A percentile compares a stretch with the other conserved stretches of the same genome.
Conservation (phyloP, 2,113 vertebrate genomes). For the Gymnorhina tibicen region DNA sequence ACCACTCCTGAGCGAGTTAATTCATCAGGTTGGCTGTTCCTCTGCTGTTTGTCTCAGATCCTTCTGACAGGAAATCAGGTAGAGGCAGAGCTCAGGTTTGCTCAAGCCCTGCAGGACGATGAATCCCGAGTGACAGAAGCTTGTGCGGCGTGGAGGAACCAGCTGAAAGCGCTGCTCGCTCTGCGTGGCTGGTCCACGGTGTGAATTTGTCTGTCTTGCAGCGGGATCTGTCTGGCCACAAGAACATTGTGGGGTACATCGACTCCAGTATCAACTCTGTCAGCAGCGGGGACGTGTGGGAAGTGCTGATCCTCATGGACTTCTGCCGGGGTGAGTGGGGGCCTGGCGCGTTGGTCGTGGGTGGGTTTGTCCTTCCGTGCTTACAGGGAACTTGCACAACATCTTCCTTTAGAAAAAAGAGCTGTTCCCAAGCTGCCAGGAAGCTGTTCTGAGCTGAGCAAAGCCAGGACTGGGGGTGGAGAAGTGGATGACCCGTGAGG, state of each 20-base stretch:
- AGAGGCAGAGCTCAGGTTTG: background rate
- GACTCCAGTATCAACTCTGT: conserved; percentile 93
- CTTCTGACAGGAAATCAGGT: background rate
- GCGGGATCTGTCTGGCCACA: conserved; percentile 92
- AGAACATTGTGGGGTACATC: conserved; percentile 96
- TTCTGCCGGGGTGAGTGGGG: conserved; percentile 88
- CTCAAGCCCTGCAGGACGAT: accelerated
- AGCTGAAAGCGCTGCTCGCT: background rate
- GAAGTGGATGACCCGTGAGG: accelerated
- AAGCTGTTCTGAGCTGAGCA: background rate
- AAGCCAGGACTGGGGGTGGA: background rate
- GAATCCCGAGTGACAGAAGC: background rate
- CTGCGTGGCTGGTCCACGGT: background rate
- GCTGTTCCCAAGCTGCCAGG: background rate
- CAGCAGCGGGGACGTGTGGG: conserved; percentile 94
- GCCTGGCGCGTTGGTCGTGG: conserved; percentile 60
- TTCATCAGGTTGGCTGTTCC: background rate
- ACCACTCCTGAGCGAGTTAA: background rate
- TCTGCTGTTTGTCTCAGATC: background rate
- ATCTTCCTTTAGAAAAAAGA: background rate
- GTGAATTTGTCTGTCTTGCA: conserved; percentile 49
- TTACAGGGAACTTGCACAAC: background rate
- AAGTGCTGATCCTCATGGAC: conserved; percentile 97
- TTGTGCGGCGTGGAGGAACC: background rate
- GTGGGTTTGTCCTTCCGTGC: background rate